These are phyloP conservation scores for Furcula furcula DNA, from an alignment of 2,888 invertebrate genomes.

Conservation along the genomic window DNA sequence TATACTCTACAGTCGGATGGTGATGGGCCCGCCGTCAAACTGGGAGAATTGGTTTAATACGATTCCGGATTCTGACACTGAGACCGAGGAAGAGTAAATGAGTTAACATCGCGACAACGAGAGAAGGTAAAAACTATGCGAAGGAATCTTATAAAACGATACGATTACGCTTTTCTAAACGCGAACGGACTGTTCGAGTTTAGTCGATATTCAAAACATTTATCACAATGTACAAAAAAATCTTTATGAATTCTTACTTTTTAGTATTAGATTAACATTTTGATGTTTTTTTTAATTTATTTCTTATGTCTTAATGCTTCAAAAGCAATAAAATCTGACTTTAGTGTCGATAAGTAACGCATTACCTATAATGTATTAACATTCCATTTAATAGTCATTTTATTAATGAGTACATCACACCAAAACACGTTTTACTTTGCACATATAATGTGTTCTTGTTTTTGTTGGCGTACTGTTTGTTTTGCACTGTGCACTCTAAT, in stretches of 20 bases:
- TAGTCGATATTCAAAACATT: too few relatives aligned
- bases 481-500: constrained; percentile 18
- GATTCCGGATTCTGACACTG: constrained; percentile 81
- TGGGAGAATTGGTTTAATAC: constrained; percentile 84
- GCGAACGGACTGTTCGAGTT: too few relatives aligned
- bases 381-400: too few relatives aligned
- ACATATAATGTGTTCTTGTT: constrained; percentile 40
- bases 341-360: background rate
- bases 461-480: constrained; percentile 22
- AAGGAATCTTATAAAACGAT: background rate
- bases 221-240: too few relatives aligned
- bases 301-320: constrained; percentile 3
- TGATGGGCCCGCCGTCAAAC: constrained; percentile 75
- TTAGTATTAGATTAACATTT: constrained; percentile 12
- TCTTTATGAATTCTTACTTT: constrained; percentile 4
- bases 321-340: background rate
- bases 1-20: constrained; percentile 54
- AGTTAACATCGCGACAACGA: background rate
- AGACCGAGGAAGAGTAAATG: constrained; percentile 66
- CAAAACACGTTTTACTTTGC: constrained; percentile 23
- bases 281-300: constrained; percentile 6
- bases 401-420: constrained; percentile 9
- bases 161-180: background rate
- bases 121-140: too few relatives aligned
- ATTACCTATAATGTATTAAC: background rate